phyloP scores from a whole-genome alignment of 2,113 vertebrate species.

The Cyanoramphus novaezelandiae region DNA sequence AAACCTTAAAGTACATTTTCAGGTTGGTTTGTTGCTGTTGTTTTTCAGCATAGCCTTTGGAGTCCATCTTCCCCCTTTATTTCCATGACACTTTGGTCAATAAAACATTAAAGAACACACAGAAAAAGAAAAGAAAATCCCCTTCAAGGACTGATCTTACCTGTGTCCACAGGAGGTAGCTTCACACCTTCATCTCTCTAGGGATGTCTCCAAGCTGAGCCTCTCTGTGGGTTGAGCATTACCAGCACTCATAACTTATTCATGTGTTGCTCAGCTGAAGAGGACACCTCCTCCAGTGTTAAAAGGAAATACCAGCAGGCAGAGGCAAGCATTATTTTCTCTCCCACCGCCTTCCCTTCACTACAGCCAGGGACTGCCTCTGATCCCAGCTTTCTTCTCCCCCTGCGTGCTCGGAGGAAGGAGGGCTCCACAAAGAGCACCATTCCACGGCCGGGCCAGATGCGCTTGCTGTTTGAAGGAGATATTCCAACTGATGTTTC shows the following conservation, averaged over 20 bases:
- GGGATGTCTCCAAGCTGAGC: not conserved
- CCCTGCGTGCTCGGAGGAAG: not conserved
- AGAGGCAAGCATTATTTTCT: not conserved
- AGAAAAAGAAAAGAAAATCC: not conserved
- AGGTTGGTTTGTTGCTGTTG: not conserved
- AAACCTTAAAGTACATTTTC: not conserved
- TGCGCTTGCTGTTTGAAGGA: not conserved
- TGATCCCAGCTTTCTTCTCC: not conserved
- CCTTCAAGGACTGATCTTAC: not conserved
- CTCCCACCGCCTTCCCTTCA: not conserved
- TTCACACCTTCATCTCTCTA: not conserved
- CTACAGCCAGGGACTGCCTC: not conserved
- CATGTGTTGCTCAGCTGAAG: not conserved
- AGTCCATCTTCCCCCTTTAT: not conserved
- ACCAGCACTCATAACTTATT: not conserved
- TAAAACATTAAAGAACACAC: not conserved
- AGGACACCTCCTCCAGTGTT: not conserved
- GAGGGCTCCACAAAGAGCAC: not conserved
- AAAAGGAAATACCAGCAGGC: not conserved
- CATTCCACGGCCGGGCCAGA: rapidly evolving
- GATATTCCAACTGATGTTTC: not conserved
- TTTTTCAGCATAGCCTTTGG: not conserved
- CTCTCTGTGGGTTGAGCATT: not conserved
- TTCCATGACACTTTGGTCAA: not conserved
- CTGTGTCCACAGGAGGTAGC: not conserved